A percentile compares a stretch with the other conserved stretches of the same genome.
Evolutionary conservation across 2,797 vertebrate species (phyloP).

Genomic region (Pseudochaenichthys georgianus): DNA sequence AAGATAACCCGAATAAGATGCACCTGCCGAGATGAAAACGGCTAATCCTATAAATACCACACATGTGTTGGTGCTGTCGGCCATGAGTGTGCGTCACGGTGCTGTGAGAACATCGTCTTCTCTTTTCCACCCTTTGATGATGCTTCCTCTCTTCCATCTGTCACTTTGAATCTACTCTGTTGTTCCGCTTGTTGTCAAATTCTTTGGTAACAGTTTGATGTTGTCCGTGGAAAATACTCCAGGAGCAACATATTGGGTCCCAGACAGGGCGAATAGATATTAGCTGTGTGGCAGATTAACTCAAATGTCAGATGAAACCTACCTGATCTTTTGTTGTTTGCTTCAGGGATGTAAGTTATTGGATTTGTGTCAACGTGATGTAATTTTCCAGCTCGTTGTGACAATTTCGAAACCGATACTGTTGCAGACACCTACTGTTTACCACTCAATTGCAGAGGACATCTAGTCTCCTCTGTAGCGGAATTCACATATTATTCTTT

Average conservation of each 20-base stretch:
- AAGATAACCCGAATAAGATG: slow-evolving; percentile 13
- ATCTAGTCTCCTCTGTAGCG: too few relatives aligned
- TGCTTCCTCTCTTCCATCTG: slow-evolving; percentile 51
- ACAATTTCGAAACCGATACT: too few relatives aligned
- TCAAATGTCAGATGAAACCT: slow-evolving; percentile 42
- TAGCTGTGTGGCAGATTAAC: slow-evolving; percentile 16
- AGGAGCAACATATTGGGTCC: slow-evolving; percentile 1
- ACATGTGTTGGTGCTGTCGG: slow-evolving; percentile 62
- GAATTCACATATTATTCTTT: too few relatives aligned
- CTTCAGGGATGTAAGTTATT: background rate
- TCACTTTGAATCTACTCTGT: slow-evolving; percentile 67
- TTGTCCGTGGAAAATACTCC: slow-evolving; percentile 41
- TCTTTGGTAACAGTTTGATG: slow-evolving; percentile 52
- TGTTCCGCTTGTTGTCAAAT: slow-evolving; percentile 52
- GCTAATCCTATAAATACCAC: slow-evolving; percentile 70
- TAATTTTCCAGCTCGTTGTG: too few relatives aligned
- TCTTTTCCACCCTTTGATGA: slow-evolving; percentile 44
- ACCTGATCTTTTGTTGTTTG: slow-evolving; percentile 15
- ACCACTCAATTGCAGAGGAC: too few relatives aligned
- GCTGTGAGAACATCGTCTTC: slow-evolving; percentile 62
- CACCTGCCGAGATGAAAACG: slow-evolving; percentile 40
- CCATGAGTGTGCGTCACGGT: slow-evolving; percentile 75
- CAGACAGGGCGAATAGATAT: background rate
- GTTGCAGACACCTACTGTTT: too few relatives aligned
- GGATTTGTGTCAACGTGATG: too few relatives aligned